These are phyloP conservation scores for Glomeris maerens DNA, from an alignment of 1,140 invertebrate species.

Conservation along the genomic window DNA sequence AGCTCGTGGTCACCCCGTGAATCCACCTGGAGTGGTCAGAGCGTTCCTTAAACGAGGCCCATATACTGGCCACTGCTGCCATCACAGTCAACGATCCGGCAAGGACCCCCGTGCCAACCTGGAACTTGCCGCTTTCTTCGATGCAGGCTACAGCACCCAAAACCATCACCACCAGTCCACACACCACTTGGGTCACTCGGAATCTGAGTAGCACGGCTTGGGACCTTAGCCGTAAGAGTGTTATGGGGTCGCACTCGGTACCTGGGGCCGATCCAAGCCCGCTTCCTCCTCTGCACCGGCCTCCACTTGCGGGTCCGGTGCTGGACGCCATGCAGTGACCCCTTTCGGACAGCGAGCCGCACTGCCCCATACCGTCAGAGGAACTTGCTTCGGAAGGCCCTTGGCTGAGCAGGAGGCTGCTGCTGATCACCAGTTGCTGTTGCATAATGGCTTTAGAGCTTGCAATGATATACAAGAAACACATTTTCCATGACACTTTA, in stretches of 20 bases:
- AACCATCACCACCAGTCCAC: neutral
- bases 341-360: neutral
- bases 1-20: too few relatives aligned
- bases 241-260: neutral
- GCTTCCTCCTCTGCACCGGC: neutral
- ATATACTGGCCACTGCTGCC: slow-evolving; percentile 5
- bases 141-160: slow-evolving; percentile 8
- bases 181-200: slow-evolving; percentile 9
- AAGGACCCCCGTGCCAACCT: slow-evolving; percentile 3
- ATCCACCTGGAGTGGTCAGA: too few relatives aligned
- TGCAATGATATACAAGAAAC: too few relatives aligned
- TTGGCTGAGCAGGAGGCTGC: too few relatives aligned
- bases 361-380: neutral
- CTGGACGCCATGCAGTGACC: neutral
- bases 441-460: too few relatives aligned
- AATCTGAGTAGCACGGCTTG: neutral
- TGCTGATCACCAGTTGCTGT: too few relatives aligned
- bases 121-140: slow-evolving; percentile 6
- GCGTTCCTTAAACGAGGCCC: neutral
- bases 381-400: too few relatives aligned
- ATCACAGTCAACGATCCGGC: neutral
- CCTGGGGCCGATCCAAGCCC: neutral
- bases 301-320: neutral
- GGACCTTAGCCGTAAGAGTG: neutral
- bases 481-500: too few relatives aligned